phyloP scores from a whole-genome alignment of 2,113 vertebrate genomes.

The Colius striatus region DNA sequence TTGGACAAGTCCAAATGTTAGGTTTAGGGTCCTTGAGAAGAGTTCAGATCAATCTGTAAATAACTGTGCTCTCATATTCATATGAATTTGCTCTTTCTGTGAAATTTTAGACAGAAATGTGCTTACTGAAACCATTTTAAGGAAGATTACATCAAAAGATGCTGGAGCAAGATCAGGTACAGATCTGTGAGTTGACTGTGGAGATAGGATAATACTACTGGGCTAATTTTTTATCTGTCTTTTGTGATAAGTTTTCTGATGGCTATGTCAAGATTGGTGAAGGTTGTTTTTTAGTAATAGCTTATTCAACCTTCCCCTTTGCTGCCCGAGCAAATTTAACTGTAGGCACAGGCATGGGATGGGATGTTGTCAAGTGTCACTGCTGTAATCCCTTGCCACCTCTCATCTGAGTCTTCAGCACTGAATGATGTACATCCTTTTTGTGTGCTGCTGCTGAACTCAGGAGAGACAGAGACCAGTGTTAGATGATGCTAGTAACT shows the following conservation, averaged over 20 bases:
- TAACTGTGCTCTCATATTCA: neutral
- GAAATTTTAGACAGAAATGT: neutral
- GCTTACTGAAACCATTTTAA: neutral
- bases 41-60: neutral
- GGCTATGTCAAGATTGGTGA: neutral
- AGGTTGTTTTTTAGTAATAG: neutral
- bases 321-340: neutral
- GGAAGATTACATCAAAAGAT: neutral
- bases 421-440: neutral
- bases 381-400: neutral
- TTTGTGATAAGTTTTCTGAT: neutral
- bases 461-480: neutral
- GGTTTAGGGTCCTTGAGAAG: neutral
- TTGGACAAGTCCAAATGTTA: neutral
- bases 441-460: neutral
- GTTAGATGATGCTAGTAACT: neutral
- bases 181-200: neutral
- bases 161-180: neutral
- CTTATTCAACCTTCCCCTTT: neutral
- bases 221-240: neutral
- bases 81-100: neutral
- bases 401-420: neutral
- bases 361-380: neutral
- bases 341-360: neutral
- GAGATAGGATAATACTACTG: neutral